Evolutionary conservation across 2,888 invertebrate genomes (phyloP).

Genomic region (Diarsia brunnea): DNA sequence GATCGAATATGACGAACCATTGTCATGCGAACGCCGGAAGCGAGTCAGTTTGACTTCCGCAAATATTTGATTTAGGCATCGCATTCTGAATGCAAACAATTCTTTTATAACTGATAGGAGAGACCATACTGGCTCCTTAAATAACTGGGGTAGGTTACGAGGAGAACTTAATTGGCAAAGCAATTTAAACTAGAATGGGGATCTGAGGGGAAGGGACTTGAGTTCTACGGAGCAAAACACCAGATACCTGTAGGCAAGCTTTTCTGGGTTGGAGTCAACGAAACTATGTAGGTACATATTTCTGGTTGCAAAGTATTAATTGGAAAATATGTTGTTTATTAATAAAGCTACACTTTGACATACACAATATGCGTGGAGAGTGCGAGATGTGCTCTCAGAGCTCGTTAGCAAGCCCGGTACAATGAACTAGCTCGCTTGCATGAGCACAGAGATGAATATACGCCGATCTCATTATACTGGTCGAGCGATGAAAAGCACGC

Average conservation of each 20-base stretch:
- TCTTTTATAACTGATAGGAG: conserved; percentile 32
- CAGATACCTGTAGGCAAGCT: background rate
- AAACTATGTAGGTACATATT: background rate
- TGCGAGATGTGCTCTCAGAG: conserved; percentile 58
- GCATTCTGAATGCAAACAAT: conserved; percentile 69
- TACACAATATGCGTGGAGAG: conserved; percentile 39
- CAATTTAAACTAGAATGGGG: background rate
- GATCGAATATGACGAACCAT: conserved; percentile 68
- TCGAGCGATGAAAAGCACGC: conserved; percentile 80
- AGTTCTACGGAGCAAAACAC: background rate
- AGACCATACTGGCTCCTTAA: background rate
- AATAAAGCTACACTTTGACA: conserved; percentile 17
- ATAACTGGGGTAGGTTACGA: background rate
- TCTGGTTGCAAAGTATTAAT: background rate
- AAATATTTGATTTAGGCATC: conserved; percentile 75
- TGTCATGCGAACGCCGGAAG: conserved; percentile 73
- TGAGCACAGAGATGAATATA: conserved; percentile 75
- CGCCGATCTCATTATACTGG: conserved; percentile 81
- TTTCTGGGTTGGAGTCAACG: background rate
- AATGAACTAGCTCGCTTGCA: conserved; percentile 69
- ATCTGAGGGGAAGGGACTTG: background rate
- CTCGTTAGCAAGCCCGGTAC: conserved; percentile 73
- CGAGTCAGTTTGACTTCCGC: conserved; percentile 74
- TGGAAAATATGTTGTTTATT: conserved; percentile 11
- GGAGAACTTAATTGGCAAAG: background rate